A percentile compares a stretch with the other conserved stretches of the same genome.
phyloP scores from a whole-genome alignment of 2,888 invertebrate genomes.

The Elegia similella region DNA sequence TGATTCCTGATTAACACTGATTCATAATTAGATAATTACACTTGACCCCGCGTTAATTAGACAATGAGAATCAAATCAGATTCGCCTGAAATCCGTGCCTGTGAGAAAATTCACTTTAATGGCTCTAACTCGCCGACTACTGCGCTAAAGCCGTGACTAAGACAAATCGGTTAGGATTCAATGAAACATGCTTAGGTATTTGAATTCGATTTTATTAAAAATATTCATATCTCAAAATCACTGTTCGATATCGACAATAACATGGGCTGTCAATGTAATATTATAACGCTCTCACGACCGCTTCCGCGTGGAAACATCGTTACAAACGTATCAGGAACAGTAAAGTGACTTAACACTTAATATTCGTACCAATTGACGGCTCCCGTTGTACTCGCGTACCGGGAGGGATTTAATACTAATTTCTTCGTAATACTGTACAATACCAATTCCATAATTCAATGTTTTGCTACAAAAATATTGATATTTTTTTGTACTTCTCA shows the following conservation, averaged over 20 bases:
- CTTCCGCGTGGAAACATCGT: slow-evolving; percentile 62
- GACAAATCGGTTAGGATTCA: slow-evolving; percentile 18
- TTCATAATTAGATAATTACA: slow-evolving; percentile 75
- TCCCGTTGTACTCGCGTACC: slow-evolving; percentile 18
- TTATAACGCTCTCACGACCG: slow-evolving; percentile 29
- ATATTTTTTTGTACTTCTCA: slow-evolving; percentile 78
- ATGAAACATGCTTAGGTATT: slow-evolving; percentile 37
- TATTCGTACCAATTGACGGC: slow-evolving; percentile 52
- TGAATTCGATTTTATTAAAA: slow-evolving; percentile 74
- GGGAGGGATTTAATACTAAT: slow-evolving; percentile 54
- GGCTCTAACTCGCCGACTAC: slow-evolving; percentile 15
- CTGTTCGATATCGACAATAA: slow-evolving; percentile 46
- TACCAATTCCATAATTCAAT: slow-evolving; percentile 65
- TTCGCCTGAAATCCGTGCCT: slow-evolving; percentile 35
- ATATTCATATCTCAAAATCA: slow-evolving; percentile 70
- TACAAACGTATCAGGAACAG: slow-evolving; percentile 58
- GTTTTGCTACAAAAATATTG: slow-evolving; percentile 75
- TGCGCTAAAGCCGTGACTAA: slow-evolving; percentile 19
- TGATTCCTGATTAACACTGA: slow-evolving; percentile 76
- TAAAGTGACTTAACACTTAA: slow-evolving; percentile 45
- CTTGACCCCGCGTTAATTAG: slow-evolving; percentile 66
- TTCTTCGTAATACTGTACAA: slow-evolving; percentile 70
- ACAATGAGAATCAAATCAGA: slow-evolving; percentile 50
- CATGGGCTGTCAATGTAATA: slow-evolving; percentile 1
- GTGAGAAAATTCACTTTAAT: slow-evolving; percentile 40